Evolutionary conservation across 2,797 vertebrate genomes (phyloP).

Genomic region (Calcarius lapponicus): DNA sequence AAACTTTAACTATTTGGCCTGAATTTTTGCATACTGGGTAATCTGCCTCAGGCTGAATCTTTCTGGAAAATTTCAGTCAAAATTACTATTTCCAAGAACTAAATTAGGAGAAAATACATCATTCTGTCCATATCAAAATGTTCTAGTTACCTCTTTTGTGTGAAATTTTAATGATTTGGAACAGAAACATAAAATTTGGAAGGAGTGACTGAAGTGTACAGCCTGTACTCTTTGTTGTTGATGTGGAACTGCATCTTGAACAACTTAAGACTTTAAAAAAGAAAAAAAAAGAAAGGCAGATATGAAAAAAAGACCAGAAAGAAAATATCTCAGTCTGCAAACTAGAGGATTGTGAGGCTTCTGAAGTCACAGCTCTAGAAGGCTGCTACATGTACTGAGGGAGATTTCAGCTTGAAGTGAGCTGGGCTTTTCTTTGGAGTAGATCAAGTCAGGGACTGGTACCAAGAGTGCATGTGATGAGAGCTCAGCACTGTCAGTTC

Average conservation of each 20-base stretch:
- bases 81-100: conserved; percentile 27
- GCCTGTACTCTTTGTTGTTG: neutral
- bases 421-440: neutral
- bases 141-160: neutral
- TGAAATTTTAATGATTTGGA: neutral
- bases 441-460: neutral
- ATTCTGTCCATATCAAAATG: conserved; percentile 4
- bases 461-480: neutral
- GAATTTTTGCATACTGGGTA: neutral
- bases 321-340: neutral
- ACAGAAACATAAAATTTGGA: neutral
- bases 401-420: neutral
- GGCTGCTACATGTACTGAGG: neutral
- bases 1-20: conserved; percentile 33
- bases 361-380: neutral
- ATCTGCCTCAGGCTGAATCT: conserved; percentile 7
- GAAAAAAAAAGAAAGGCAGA: neutral
- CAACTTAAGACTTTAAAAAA: neutral
- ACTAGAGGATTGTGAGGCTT: neutral
- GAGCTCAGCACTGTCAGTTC: neutral
- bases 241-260: neutral
- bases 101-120: neutral
- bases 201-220: neutral
- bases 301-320: neutral
- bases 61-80: conserved; percentile 37